phyloP scores from a whole-genome alignment of 1,140 invertebrate species.

The Formica selysi region DNA sequence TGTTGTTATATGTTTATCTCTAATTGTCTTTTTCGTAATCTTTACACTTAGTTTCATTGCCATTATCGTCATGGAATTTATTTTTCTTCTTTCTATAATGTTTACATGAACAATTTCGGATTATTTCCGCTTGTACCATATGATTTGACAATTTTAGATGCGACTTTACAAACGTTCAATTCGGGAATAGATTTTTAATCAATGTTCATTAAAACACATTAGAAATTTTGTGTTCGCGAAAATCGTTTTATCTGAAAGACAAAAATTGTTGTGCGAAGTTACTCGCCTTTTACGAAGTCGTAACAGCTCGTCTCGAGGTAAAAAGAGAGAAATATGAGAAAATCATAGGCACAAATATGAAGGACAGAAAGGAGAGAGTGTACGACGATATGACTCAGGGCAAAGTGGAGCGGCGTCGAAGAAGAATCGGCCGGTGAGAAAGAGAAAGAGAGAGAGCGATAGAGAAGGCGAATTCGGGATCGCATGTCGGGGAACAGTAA shows the following conservation, averaged over 20 bases:
- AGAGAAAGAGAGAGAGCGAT: conserved; percentile 39
- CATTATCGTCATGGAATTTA: background rate
- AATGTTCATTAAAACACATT: background rate
- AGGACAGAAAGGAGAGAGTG: conserved; percentile 7
- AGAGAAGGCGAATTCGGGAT: conserved; percentile 72
- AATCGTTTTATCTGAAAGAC: conserved; percentile 3
- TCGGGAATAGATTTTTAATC: background rate
- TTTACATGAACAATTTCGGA: background rate
- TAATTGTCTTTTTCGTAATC: background rate
- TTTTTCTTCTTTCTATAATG: background rate
- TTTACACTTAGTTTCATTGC: background rate
- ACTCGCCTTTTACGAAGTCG: background rate
- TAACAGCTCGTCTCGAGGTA: background rate
- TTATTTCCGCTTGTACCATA: background rate
- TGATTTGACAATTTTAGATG: background rate
- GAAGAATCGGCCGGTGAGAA: conserved; percentile 30
- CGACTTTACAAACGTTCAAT: background rate
- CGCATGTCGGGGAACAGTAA: conserved; percentile 85
- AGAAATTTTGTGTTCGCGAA: background rate
- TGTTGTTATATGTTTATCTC: too few species aligned
- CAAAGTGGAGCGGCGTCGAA: conserved; percentile 62
- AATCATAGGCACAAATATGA: background rate
- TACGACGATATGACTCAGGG: conserved; percentile 52
- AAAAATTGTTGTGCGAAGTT: conserved; percentile 15
- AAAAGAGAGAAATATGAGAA: background rate